Base-by-base conservation (phyloP, 2,888 invertebrate genomes). In the Euzetes globulus region DNA sequence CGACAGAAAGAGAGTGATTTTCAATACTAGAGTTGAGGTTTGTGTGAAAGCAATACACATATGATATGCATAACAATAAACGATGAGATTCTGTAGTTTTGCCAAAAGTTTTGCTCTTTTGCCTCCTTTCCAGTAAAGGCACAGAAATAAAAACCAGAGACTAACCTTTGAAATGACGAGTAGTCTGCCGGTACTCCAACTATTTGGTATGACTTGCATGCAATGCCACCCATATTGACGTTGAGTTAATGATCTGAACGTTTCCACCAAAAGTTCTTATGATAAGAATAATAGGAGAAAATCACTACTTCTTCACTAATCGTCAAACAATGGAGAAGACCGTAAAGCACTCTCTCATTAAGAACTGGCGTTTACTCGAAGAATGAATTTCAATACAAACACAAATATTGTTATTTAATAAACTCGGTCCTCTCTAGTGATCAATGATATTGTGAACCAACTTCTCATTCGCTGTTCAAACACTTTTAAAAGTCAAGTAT, bases 151-250 rank as follows among this genome's bases (percentile, higher is more conserved):
- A 17, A 58, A 11, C 4, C 11, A 55, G 19, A 25, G 58, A 50
- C n/a, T 19, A 50, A 50, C 50, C 19, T 50, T 50, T 17, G 50
- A 50, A 19, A 50, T 11, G 17, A 17, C 4, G 19, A 25, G 1
- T 7, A 29, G n/a, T 19, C 19, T 65, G 33, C 33, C 33, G 63
- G 37, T 65, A 27, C 2, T 7, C 9, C 9, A 7, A 15, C 2
- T 37, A 37, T 47, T 22, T n/a, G 25, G 25, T 37, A 15, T 45
- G 37, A 45, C 47, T 19, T 70, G 19, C 19, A 65, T 70, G 27
- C 22, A 17, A 70, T 70, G 47, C 70, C 70, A 70, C 70, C 70
- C 70, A 70, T 70, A 45, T 47, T 70, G 70, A 41, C 15, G 37
- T 17, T 19, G 15, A 25, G 70, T 70, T 70, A 70, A 65, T 65